phyloP scores from a whole-genome alignment of 2,888 invertebrate genomes.

The Abrostola triplasia region DNA sequence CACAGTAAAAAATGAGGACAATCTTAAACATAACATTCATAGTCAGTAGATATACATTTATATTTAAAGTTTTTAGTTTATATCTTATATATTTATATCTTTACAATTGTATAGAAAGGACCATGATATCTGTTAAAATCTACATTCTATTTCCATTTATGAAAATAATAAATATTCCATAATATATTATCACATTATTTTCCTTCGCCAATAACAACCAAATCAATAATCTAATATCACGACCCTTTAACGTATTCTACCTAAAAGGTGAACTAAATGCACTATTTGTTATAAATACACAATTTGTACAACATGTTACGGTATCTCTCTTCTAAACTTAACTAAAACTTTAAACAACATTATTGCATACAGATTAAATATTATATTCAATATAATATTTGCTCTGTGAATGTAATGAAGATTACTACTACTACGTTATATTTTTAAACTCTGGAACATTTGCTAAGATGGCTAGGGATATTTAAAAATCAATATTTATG shows the following conservation, averaged over 20 bases:
- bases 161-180: constrained; percentile 17
- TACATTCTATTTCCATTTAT: constrained; percentile 3
- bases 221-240: constrained; percentile 48
- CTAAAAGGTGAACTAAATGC: constrained; percentile 52
- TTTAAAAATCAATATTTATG: constrained; percentile 6
- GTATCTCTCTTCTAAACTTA: constrained; percentile 41
- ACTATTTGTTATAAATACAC: constrained; percentile 53
- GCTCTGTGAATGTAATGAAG: constrained; percentile 43
- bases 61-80: constrained; percentile 13
- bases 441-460: constrained; percentile 21
- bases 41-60: neutral
- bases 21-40: neutral
- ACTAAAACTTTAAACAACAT: constrained; percentile 28
- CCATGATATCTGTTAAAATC: constrained; percentile 20
- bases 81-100: too few relatives aligned
- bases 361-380: constrained; percentile 24
- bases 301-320: constrained; percentile 52
- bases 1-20: neutral
- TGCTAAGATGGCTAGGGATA: constrained; percentile 19
- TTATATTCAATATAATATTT: constrained; percentile 36
- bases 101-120: constrained; percentile 15
- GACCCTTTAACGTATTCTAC: constrained; percentile 36
- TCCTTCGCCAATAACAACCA: constrained; percentile 36
- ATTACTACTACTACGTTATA: constrained; percentile 27
- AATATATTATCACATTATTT: constrained; percentile 37